A percentile compares a stretch with the other conserved stretches of the same genome.
Conservation (phyloP, 2,888 invertebrate genomes). For the Noctua comes region DNA sequence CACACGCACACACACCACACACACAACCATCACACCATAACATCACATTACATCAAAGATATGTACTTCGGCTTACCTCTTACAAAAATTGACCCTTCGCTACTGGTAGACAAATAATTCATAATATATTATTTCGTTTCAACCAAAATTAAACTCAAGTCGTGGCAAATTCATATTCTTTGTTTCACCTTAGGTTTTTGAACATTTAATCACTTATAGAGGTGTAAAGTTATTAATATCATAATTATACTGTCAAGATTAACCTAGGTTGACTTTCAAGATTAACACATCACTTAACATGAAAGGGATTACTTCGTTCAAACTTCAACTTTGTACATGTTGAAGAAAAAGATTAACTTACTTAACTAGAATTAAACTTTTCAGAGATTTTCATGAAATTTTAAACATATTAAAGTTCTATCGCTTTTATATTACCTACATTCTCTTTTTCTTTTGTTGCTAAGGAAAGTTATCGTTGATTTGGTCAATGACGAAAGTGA, state of each 20-base stretch:
- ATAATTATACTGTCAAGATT: slow-evolving; percentile 1
- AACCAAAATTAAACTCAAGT: neutral
- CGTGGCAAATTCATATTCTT: neutral
- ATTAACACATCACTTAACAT: slow-evolving; percentile 17
- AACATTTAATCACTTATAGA: neutral
- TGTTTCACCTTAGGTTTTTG: neutral
- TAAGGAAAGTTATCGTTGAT: neutral
- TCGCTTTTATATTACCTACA: neutral
- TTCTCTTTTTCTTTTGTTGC: neutral
- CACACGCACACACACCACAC: no score
- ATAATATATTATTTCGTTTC: neutral
- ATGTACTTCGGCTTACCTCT: no score
- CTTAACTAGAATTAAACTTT: slow-evolving; percentile 14
- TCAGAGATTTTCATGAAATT: slow-evolving; percentile 22
- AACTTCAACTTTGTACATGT: neutral
- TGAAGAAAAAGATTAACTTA: slow-evolving; percentile 3
- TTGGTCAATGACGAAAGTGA: neutral
- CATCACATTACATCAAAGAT: no score
- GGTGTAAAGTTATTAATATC: neutral
- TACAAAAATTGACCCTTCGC: no score
- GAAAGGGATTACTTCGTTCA: slow-evolving; percentile 13
- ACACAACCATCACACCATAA: no score
- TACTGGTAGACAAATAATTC: neutral
- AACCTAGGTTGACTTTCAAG: neutral
- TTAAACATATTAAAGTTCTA: neutral